A percentile compares a stretch with the other conserved stretches of the same genome.
These are phyloP conservation scores for Rutpela maculata DNA, from an alignment of 2,888 invertebrate species.

Conservation along the genomic window DNA sequence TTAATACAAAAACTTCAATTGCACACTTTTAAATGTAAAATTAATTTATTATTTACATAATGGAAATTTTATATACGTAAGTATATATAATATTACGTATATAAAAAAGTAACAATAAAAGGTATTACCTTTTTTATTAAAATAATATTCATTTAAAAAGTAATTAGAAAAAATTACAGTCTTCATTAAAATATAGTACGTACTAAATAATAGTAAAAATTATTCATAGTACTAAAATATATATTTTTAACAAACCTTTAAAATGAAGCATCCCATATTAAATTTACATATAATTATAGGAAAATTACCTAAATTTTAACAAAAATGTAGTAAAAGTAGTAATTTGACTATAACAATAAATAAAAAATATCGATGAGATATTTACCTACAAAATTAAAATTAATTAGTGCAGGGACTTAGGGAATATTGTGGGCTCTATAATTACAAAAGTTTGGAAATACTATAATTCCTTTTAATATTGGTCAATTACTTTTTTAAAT, in stretches of 20 bases:
- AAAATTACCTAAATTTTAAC: slow-evolving; percentile 12
- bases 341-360: slow-evolving; percentile 15
- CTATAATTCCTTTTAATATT: too few species aligned
- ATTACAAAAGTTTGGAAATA: not conserved
- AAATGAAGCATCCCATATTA: slow-evolving; percentile 25
- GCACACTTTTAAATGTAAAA: slow-evolving; percentile 63
- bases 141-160: slow-evolving; percentile 42
- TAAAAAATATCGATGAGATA: slow-evolving; percentile 2
- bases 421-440: not conserved
- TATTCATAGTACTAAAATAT: slow-evolving; percentile 30
- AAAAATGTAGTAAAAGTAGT: slow-evolving; percentile 4
- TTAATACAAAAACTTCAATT: slow-evolving; percentile 62
- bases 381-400: slow-evolving; percentile 10
- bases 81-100: slow-evolving; percentile 35
- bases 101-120: slow-evolving; percentile 47
- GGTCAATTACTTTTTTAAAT: too few species aligned
- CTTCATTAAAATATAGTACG: slow-evolving; percentile 51
- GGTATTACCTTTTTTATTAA: slow-evolving; percentile 42
- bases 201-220: slow-evolving; percentile 39
- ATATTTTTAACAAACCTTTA: slow-evolving; percentile 36
- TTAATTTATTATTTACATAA: slow-evolving; percentile 56
- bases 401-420: not conserved
- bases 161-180: slow-evolving; percentile 43
- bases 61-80: slow-evolving; percentile 42
- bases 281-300: not conserved